Evolutionary conservation across 2,797 vertebrate species (phyloP).

Genomic region (Hylomyscus alleni): DNA sequence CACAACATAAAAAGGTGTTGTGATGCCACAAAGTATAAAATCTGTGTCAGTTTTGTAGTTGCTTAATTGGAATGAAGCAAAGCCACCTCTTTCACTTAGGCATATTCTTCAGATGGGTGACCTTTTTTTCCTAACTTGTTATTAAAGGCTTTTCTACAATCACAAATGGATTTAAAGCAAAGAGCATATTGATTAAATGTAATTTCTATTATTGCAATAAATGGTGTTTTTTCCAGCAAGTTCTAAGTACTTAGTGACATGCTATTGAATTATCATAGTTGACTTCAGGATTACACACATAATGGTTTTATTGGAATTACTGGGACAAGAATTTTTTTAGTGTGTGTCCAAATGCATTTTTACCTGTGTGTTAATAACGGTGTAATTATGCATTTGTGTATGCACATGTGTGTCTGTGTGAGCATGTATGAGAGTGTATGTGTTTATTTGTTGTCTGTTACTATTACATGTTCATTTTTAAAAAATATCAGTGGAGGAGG

Average conservation of each 20-base stretch:
- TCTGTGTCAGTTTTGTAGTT: slow-evolving; percentile 49
- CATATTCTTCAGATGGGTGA: slow-evolving; percentile 75
- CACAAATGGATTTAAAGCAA: slow-evolving; percentile 86
- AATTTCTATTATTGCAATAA: slow-evolving; percentile 86
- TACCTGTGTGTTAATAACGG: background rate
- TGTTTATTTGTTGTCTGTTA: background rate
- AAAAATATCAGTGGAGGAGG: background rate
- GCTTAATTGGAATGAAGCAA: slow-evolving; percentile 62
- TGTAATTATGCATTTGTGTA: background rate
- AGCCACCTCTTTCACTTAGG: slow-evolving; percentile 81
- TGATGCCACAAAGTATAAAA: background rate
- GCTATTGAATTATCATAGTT: slow-evolving; percentile 56
- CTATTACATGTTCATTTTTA: background rate
- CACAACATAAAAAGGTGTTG: background rate
- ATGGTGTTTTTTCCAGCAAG: slow-evolving; percentile 72
- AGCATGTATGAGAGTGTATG: background rate
- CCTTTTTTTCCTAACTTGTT: slow-evolving; percentile 76
- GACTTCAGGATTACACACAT: slow-evolving; percentile 7
- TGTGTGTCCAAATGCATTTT: background rate
- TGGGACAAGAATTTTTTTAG: background rate
- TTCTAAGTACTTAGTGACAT: slow-evolving; percentile 61
- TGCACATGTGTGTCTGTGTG: background rate
- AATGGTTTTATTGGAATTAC: background rate
- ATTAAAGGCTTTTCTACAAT: slow-evolving; percentile 82
- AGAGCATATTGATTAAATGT: slow-evolving; percentile 83